Base-by-base conservation (phyloP, 1,140 invertebrate genomes). In the Euura lappo region DNA sequence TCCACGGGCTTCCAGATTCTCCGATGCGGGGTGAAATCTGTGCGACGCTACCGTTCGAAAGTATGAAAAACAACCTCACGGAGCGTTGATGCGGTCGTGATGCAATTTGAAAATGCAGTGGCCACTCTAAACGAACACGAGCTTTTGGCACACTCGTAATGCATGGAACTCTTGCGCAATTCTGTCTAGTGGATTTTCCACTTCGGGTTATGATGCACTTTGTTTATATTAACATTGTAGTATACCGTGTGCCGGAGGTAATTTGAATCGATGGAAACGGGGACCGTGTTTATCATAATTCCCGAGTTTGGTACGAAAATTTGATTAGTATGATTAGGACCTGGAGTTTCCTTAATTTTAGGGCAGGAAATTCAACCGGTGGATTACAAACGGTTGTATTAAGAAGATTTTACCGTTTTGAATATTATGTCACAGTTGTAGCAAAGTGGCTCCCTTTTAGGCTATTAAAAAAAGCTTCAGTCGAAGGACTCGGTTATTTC, bases 361-460 rank as follows among this genome's bases (percentile, higher is more conserved):
- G 51, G 13, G 51, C 13, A 60, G 13, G 51, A 60, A 60, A 60
- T n/a, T 60, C 8, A 60, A 60, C 10, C 51, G 13, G 51, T n/a
- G 51, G 51, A 60, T n/a, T 60, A 60, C 51, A 60, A 60, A 60
- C 51, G 51, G 6, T 2, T 60, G 8, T 60, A 60, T 60, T 60
- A 60, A n/a, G 8, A 8, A 60, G 51, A 60, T 60, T 60, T 60
- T 60, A 60, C 51, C 51, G 6, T 8, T 60, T 8, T n/a, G 51
- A 60, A 60, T 60, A 60, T 60, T 11, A 60, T n/a, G 51, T 60
- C 51, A n/a, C 51, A 60, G 51, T 60, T 60, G 51, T 60, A 3
- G 51, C 51, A 60, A 60, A 60, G 6, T n/a, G 51, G 51, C 13
- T 11, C 13, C 13, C 8, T n/a, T 8, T 8, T 8, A 3, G 6